Percentiles rank a stretch among this genome's conserved stretches.
Conservation (phyloP, 2,888 invertebrate genomes). For the Abscondita cerata region DNA sequence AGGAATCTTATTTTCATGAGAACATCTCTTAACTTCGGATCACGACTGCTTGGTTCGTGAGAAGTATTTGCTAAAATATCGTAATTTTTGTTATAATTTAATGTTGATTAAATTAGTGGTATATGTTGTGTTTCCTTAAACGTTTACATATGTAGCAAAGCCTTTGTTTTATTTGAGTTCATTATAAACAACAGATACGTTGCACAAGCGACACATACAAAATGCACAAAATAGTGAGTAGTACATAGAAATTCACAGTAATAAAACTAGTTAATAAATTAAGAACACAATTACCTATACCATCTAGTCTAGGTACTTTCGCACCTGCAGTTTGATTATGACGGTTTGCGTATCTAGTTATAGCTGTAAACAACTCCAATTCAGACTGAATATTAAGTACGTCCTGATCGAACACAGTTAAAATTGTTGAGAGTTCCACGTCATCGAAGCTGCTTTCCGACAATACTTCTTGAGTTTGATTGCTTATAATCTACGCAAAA, state of each 20-base stretch:
- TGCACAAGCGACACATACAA: neutral
- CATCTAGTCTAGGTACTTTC: conserved; percentile 59
- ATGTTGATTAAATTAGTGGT: no score
- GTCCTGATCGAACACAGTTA: conserved; percentile 78
- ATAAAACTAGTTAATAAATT: conserved; percentile 38
- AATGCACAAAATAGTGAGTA: neutral
- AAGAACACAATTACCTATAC: conserved; percentile 56
- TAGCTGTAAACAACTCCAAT: conserved; percentile 77
- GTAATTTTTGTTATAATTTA: no score
- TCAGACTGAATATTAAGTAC: conserved; percentile 78
- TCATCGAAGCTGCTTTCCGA: conserved; percentile 80
- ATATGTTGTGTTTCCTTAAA: no score
- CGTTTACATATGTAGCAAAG: no score
- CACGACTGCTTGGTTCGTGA: conserved; percentile 41
- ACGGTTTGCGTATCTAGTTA: conserved; percentile 70
- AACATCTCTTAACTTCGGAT: conserved; percentile 66
- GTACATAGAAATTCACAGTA: conserved; percentile 4
- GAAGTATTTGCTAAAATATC: conserved; percentile 36
- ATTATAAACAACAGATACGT: no score
- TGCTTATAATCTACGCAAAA: conserved; percentile 71
- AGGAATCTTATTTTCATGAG: conserved; percentile 81
- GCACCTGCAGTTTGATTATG: conserved; percentile 63
- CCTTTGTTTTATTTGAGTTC: no score
- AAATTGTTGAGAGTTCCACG: conserved; percentile 75
- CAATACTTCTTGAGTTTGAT: conserved; percentile 77